Base-by-base conservation (phyloP, 2,113 vertebrate species). In the Gallinago jamesoni region DNA sequence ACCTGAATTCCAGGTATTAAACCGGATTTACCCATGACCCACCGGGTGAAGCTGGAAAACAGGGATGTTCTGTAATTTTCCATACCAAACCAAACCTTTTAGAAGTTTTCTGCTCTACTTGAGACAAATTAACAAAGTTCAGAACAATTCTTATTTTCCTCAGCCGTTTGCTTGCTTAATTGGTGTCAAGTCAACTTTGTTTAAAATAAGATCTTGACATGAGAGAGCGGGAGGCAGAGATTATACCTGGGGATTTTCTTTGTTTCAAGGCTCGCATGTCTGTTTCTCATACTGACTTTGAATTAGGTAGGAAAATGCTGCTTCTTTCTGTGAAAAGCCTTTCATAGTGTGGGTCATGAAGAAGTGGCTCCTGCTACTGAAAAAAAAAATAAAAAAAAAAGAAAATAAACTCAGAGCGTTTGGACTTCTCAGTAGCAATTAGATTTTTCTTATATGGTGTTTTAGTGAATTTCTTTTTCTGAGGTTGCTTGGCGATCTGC, bases 111-210 rank as follows among this genome's bases (percentile, higher is more conserved):
- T 72, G 23, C 31, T 66, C 13, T 57, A 27, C 15, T 62, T 43
- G 55, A 74, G 68, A 56, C 14, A 70, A 52, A 81, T 52, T 11
- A 59, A 50, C 25, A 48, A 85, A 69, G 30, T 76, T 83, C n/a
- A 67, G 70, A 90, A 47, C 18, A 66, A 73, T 48, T 74, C 55
- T 45, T 48, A 30, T 74, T 91, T 93, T 88, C 47, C 45, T 89
- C 48, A 59, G 31, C 56, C 78, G 25, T 81, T 89, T 81, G 25
- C 63, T 81, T 77, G 31, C 43, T 68, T 75, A 92, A 90, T n/a
- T 93, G 72, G 64, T 77, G 68, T 52, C 50, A 41, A 33, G 24
- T 19, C 50, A 81, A 12, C 72, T 81, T 86, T 27, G 19, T 59
- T 86, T 81, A 75, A 73, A 83, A 6, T 41, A 73, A 75, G 56